phyloP scores from a whole-genome alignment of 2,888 invertebrate species.

The Trichopoda pennipes region DNA sequence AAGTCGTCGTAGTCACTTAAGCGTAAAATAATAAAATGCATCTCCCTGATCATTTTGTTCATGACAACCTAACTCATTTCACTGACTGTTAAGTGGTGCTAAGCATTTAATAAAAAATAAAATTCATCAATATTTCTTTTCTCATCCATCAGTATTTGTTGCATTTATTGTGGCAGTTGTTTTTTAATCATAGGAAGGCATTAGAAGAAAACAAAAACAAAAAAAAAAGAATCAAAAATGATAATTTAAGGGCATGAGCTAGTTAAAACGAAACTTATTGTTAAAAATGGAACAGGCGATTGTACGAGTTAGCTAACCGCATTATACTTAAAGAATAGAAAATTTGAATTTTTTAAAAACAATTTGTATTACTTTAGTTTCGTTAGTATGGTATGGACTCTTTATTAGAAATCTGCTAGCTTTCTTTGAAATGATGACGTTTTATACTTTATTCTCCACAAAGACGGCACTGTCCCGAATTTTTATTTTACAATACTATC shows the following conservation, averaged over 20 bases:
- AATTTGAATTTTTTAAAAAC: too few species aligned
- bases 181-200: slow-evolving; percentile 44
- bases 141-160: slow-evolving; percentile 51
- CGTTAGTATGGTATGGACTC: too few species aligned
- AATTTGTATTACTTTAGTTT: too few species aligned
- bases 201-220: slow-evolving; percentile 17
- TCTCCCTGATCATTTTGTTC: neutral
- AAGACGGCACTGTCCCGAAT: too few species aligned
- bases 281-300: neutral
- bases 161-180: slow-evolving; percentile 8
- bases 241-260: slow-evolving; percentile 44
- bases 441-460: too few species aligned
- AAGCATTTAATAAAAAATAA: neutral
- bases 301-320: too few species aligned
- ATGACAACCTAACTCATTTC: neutral
- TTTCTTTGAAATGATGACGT: too few species aligned
- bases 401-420: too few species aligned
- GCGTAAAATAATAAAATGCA: slow-evolving; percentile 41
- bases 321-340: too few species aligned
- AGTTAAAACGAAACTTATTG: slow-evolving; percentile 29
- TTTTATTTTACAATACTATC: too few species aligned
- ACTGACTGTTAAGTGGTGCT: neutral
- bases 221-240: slow-evolving; percentile 1
- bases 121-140: slow-evolving; percentile 42
- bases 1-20: slow-evolving; percentile 40